Evolutionary conservation across 1,140 invertebrate genomes (phyloP).

Genomic region (Tetramorium alpestre): DNA sequence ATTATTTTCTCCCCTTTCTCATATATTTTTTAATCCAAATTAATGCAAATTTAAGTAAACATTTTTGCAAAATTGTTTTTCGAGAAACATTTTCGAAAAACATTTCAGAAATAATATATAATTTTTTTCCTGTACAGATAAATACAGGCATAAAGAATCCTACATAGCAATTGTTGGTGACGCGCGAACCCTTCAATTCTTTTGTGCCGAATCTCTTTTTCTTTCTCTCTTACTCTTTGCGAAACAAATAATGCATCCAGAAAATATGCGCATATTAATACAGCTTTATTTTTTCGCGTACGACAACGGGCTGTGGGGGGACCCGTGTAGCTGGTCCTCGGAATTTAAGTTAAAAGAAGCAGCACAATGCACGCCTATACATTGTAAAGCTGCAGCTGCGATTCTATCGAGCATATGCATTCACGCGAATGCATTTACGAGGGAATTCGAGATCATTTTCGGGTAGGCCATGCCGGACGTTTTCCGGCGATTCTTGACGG

Average conservation of each 20-base stretch:
- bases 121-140: not conserved
- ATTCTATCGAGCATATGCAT: not conserved
- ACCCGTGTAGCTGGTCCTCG: not conserved
- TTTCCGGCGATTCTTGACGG: slow-evolving; percentile 52
- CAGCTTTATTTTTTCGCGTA: slow-evolving; percentile 21
- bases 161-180: not conserved
- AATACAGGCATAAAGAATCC: not conserved
- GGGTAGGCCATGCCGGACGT: not conserved
- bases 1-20: not conserved
- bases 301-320: not conserved
- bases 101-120: not conserved
- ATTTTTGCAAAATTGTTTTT: not conserved
- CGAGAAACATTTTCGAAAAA: not conserved
- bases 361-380: not conserved
- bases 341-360: slow-evolving; percentile 47
- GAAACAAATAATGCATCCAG: not conserved
- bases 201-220: slow-evolving; percentile 17
- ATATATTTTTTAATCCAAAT: not conserved
- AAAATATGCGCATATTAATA: slow-evolving; percentile 43
- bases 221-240: slow-evolving; percentile 10
- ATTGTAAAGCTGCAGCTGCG: slow-evolving; percentile 25
- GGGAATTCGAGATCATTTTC: slow-evolving; percentile 58
- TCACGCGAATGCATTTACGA: slow-evolving; percentile 62
- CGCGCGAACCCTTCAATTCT: slow-evolving; percentile 15
- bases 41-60: not conserved